Evolutionary conservation across 2,797 vertebrate genomes (phyloP).

Genomic region (Artibeus lituratus): DNA sequence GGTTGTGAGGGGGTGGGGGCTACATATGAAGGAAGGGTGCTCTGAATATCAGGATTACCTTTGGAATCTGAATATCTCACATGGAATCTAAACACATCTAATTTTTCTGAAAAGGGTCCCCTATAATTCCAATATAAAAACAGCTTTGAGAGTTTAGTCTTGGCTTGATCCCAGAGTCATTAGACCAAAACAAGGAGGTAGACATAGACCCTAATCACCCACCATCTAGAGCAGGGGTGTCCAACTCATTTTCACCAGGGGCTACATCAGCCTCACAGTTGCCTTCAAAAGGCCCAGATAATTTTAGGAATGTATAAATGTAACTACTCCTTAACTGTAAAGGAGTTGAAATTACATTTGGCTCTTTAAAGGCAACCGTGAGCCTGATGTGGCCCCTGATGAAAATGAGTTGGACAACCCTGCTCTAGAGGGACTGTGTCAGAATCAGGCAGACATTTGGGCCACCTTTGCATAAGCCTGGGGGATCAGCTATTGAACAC

Average conservation of each 20-base stretch:
- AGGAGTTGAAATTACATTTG: too few species aligned
- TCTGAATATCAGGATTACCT: not conserved
- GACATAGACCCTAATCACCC: not conserved
- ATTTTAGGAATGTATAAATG: too few species aligned
- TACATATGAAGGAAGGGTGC: not conserved
- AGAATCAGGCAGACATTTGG: conserved; percentile 16
- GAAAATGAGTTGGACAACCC: too few species aligned
- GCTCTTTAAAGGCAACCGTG: too few species aligned
- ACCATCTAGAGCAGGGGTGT: not conserved
- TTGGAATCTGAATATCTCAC: not conserved
- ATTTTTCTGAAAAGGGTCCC: conserved; percentile 24
- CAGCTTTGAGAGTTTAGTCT: not conserved
- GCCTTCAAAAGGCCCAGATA: too few species aligned
- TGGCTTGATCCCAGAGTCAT: not conserved
- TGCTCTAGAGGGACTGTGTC: not conserved
- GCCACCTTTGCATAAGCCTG: not conserved
- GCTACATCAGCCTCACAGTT: too few species aligned
- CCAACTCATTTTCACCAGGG: too few species aligned
- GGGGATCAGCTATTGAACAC: not conserved
- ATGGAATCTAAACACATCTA: not conserved
- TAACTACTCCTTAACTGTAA: too few species aligned
- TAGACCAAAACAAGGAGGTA: not conserved
- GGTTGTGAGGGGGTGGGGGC: too few species aligned
- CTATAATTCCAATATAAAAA: not conserved
- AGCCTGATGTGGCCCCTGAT: too few species aligned